A percentile compares a stretch with the other conserved stretches of the same genome.
Conservation (phyloP, 2,888 invertebrate genomes). For the Hydriomena furcata region DNA sequence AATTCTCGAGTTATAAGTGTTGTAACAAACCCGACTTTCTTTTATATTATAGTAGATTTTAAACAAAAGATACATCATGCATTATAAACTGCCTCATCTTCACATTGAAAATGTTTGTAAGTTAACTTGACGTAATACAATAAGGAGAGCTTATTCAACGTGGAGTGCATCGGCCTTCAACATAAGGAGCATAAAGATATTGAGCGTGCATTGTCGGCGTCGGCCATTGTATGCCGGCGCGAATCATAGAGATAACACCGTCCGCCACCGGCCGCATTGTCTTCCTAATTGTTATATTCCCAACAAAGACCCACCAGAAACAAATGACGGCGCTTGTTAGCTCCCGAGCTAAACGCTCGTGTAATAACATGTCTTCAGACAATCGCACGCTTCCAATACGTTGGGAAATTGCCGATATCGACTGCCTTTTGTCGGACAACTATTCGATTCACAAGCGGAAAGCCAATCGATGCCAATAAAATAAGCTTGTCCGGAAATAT, state of each 20-base stretch:
- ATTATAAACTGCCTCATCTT: too few relatives aligned
- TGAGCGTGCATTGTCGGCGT: constrained; percentile 71
- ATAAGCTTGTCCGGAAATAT: constrained; percentile 21
- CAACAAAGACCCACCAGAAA: constrained; percentile 75
- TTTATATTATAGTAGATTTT: too few relatives aligned
- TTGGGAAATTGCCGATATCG: constrained; percentile 75
- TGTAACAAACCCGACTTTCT: too few relatives aligned
- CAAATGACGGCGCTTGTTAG: constrained; percentile 71
- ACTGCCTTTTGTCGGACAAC: constrained; percentile 57
- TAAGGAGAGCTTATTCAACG: constrained; percentile 63
- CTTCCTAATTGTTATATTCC: constrained; percentile 75
- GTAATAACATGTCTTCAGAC: constrained; percentile 80
- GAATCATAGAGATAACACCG: constrained; percentile 65
- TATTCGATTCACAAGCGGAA: constrained; percentile 34
- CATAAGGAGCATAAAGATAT: constrained; percentile 76
- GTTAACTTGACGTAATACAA: constrained; percentile 21
- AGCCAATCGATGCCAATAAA: neutral
- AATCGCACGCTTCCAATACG: constrained; percentile 75
- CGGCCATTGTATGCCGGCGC: constrained; percentile 59
- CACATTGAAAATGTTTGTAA: neutral
- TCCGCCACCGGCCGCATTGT: constrained; percentile 66
- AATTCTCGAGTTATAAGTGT: too few relatives aligned
- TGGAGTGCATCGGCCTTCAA: constrained; percentile 73
- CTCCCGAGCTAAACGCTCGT: constrained; percentile 69
- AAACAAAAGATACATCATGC: too few relatives aligned